These are phyloP conservation scores for Catharus ustulatus DNA, from an alignment of 2,797 vertebrate genomes.

Conservation along the genomic window DNA sequence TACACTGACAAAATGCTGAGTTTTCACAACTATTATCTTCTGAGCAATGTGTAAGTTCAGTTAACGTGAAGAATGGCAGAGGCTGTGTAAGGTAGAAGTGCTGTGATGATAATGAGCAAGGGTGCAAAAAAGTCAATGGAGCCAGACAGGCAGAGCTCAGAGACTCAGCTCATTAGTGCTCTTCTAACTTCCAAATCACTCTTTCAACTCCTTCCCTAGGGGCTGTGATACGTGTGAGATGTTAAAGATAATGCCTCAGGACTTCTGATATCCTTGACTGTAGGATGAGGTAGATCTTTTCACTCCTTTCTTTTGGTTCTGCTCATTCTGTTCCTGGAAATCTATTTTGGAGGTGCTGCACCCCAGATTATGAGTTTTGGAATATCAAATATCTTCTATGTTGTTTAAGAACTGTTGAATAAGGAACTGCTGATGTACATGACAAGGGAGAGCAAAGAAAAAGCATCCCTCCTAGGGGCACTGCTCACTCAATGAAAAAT, in stretches of 20 bases:
- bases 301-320: background rate
- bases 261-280: background rate
- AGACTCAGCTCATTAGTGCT: background rate
- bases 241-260: background rate
- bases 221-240: background rate
- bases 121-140: background rate
- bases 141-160: background rate
- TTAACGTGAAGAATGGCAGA: background rate
- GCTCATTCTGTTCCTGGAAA: background rate
- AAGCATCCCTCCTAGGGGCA: background rate
- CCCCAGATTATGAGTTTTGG: background rate
- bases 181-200: background rate
- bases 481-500: background rate
- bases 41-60: background rate
- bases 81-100: background rate
- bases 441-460: background rate
- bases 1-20: background rate
- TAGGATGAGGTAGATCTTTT: background rate
- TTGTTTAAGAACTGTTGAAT: background rate
- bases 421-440: background rate
- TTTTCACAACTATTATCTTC: background rate
- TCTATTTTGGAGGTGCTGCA: background rate
- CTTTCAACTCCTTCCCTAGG: background rate
- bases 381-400: background rate
- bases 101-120: background rate